Base-by-base conservation (phyloP, 2,797 vertebrate genomes). In the Luscinia megarhynchos region DNA sequence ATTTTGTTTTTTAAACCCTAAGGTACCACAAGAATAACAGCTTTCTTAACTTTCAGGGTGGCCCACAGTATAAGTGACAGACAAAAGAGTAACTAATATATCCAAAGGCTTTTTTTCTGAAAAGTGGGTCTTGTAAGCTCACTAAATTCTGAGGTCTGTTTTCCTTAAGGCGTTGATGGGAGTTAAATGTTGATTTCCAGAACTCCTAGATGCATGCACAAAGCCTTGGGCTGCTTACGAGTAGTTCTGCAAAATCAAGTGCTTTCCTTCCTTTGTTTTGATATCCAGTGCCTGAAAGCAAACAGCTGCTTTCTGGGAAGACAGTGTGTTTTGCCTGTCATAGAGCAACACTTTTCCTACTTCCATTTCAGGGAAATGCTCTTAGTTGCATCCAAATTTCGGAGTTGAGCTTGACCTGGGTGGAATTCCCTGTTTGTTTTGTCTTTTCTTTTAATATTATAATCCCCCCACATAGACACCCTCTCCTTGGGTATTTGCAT, bases 241-340 rank as follows among this genome's bases (percentile, higher is more conserved):
- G n/a, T 27, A 66, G 36, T 84, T 92, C 63, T 82, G 59, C 36
- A 67, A 87, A 54, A 79, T 34, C 59, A 89, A 59, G 55, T 51
- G 17, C 87, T 89, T 90, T 30, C 40, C 70, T 92, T 82, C 63
- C 48, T 92, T 43, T 73, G n/a, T 74, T 79, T 74, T 58, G 58
- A 62, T 66, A 67, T 41, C 57, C 84, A 89, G 54, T 46, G 68
- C 54, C 68, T 94, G 66, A 40, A 87, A 93, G 87, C 72, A 77
- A 95, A 64, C 22, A 80, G 46, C 40, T 62, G 69, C 55, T 69
- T 93, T 89, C 86, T 89, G 70, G 46, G 59, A 88, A 89, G 40
- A 66, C 4, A 8, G 18, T 0, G 1, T 80, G 69, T 54, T 91
- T 78, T 78, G 21, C 58, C 53, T 67, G 59, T 43, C n/a, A 36